Conservation (phyloP, 2,888 invertebrate genomes). For the Sphecodes monilicornis region DNA sequence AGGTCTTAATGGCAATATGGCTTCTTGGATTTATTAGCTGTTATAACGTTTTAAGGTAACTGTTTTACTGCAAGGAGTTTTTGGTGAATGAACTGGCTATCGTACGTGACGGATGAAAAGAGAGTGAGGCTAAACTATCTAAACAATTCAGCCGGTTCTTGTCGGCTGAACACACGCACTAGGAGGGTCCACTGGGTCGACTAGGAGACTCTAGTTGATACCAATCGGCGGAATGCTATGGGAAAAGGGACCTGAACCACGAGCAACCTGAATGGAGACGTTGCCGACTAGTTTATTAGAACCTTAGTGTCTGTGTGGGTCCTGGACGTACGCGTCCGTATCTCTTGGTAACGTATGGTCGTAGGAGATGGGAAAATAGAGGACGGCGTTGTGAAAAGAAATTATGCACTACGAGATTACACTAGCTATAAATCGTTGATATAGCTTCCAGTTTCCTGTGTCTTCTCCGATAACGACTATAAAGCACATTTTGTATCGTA, state of each 20-base stretch:
- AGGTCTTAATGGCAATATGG: too few species aligned
- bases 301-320: constrained; percentile 24
- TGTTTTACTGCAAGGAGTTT: too few species aligned
- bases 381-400: constrained; percentile 1
- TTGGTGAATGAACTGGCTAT: too few species aligned
- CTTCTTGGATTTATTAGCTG: too few species aligned
- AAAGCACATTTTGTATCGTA: background rate
- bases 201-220: constrained; percentile 55
- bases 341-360: constrained; percentile 26
- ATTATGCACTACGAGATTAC: constrained; percentile 14
- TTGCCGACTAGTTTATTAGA: constrained; percentile 54
- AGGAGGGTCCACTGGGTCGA: constrained; percentile 12
- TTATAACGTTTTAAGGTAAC: too few species aligned
- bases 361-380: background rate
- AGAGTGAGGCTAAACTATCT: too few species aligned
- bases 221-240: constrained; percentile 54
- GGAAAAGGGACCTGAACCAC: constrained; percentile 33
- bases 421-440: constrained; percentile 16
- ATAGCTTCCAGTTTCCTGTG: background rate
- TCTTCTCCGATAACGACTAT: background rate
- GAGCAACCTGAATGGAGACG: constrained; percentile 51
- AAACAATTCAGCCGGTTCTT: too few species aligned
- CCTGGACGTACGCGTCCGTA: constrained; percentile 23
- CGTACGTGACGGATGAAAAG: too few species aligned
- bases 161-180: too few species aligned